These are phyloP conservation scores for Centrocercus urophasianus DNA, from an alignment of 2,113 vertebrate species.

Conservation along the genomic window DNA sequence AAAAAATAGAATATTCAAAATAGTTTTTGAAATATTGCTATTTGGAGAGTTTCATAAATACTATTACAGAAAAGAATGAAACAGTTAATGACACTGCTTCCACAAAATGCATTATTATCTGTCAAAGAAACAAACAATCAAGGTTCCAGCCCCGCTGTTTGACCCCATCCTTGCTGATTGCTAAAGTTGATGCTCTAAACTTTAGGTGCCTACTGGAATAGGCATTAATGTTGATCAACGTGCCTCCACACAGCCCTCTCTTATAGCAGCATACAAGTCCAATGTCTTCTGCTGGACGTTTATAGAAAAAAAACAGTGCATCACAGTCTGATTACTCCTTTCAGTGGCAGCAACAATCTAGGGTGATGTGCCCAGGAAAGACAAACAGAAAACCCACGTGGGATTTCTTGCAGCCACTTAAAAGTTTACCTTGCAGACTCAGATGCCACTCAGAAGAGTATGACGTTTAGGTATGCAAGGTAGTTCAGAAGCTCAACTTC, in stretches of 20 bases:
- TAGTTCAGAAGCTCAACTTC: neutral
- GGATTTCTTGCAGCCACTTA: neutral
- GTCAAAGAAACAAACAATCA: neutral
- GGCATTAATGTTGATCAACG: too few relatives aligned
- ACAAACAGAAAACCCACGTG: accelerated
- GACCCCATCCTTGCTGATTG: neutral
- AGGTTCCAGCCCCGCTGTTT: neutral
- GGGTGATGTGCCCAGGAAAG: neutral
- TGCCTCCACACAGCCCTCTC: neutral
- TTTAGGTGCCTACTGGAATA: neutral
- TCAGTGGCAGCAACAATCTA: neutral
- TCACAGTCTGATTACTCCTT: neutral
- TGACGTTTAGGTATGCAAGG: neutral
- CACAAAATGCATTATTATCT: neutral
- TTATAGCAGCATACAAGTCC: neutral
- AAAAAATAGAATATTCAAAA: neutral
- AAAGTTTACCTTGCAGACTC: neutral
- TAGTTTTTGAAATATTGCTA: neutral
- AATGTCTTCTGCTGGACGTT: neutral
- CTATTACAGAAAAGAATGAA: neutral
- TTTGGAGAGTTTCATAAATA: neutral
- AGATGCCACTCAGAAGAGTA: neutral
- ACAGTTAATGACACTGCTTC: neutral
- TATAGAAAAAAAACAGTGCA: neutral
- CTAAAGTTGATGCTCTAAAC: neutral